Base-by-base conservation (phyloP, 53 echinoderm and acorn worm species). In the Temnopleurus reevesii region DNA sequence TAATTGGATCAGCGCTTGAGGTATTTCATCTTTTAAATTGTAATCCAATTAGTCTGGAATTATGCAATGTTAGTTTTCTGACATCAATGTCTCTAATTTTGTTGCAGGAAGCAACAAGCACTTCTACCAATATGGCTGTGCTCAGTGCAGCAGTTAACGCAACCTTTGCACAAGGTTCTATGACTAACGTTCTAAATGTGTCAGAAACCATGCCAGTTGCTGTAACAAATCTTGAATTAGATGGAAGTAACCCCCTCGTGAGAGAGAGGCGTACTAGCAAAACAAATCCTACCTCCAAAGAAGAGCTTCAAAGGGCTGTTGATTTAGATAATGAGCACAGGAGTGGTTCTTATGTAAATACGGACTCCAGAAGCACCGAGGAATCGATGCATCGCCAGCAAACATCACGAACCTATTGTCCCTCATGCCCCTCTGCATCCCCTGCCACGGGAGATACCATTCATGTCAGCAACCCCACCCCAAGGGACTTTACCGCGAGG, bases 61-160 rank as follows among this genome's bases (percentile, higher is more conserved):
- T n/a, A n/a, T n/a, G n/a, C n/a, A n/a, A n/a, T n/a, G n/a, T n/a
- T n/a, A n/a, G n/a, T n/a, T n/a, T n/a, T n/a, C n/a, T n/a, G n/a
- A n/a, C n/a, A n/a, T n/a, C n/a, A n/a, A n/a, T n/a, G n/a, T n/a
- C n/a, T n/a, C n/a, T n/a, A n/a, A n/a, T n/a, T n/a, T n/a, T n/a
- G n/a, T n/a, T n/a, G n/a, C n/a, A 71, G 71, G 71, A 71, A 21
- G 71, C 71, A 38, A 71, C 71, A 71, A 71, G 41, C 71, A 38
- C 19, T 38, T 38, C 6, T 19, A 36, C 36, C n/a, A 71, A 71
- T 43, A 38, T 71, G 71, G 41, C 71, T 41, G 1, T 71, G 41
- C 71, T 71, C 41, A 27, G 71, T 71, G 38, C 3, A n/a, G 71
- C 41, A 43, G 71, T 71, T 41, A 13, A 38, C 41, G 21, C 71